Evolutionary conservation across 2,888 invertebrate genomes (phyloP), one percentile per base, ranked within the genome.

Genomic region (Patella caerulea): DNA sequence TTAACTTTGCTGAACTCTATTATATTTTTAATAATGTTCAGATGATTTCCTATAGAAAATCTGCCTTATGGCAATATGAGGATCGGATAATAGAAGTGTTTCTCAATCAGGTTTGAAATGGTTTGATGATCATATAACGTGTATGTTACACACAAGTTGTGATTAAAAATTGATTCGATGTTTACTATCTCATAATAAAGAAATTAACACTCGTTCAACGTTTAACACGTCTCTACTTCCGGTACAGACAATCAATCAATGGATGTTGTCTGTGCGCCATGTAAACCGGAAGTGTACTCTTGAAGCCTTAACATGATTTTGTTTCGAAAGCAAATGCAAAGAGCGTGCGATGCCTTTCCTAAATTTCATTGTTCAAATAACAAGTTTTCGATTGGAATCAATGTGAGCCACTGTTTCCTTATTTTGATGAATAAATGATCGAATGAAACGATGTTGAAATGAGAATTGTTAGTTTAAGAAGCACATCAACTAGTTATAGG

Each of bases 101-200:
- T 45, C 45, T 45, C 45, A 45, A 45, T 45, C 45, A 45, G 45
- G 45, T 7, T 45, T 45, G 45, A 45, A 9, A 45, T 45, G 45
- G 45, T 45, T 45, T 45, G 45, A 45, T 45, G 45, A 45, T 45
- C 12, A 24, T 12, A 70, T 70, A 53, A 55, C 77, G 69, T 77
- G 77, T 77, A 73, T 70, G 71, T 69, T 71, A 73, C 55, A 73
- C 70, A 74, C 73, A 29, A 54, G 71, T 71, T 55, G 73, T 77
- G 73, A 77, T 77, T 77, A 77, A 74, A 77, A 65, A 77, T 77
- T 73, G 77, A 77, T 77, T 77, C 70, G 56, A 71, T 69, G n/a
- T 53, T 73, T 17, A 54, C 55, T 24, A 73, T 34, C 73, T 69
- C 29, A 73, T 77, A 77, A 77, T 77, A 53, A 73, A 45, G 69